Conservation (phyloP, 1,140 invertebrate species). For the Drosophila nannoptera region DNA sequence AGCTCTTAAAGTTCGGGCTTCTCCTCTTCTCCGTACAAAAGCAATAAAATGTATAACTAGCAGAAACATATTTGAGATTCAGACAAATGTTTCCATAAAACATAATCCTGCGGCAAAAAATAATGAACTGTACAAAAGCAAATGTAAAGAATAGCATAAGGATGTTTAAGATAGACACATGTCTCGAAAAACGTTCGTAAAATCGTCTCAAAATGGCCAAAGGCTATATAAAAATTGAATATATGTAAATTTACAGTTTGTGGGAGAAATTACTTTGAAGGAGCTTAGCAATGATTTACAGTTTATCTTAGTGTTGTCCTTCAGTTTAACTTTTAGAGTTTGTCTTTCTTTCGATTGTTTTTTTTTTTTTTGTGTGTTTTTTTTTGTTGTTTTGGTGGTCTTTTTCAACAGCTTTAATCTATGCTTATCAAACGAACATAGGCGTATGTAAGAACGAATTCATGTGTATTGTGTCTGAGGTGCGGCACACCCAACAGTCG, state of each 20-base stretch:
- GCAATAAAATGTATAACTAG: too few relatives aligned
- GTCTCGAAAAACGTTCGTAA: slow-evolving; percentile 13
- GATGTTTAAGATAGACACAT: too few relatives aligned
- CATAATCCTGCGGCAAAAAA: neutral
- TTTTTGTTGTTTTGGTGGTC: slow-evolving; percentile 25
- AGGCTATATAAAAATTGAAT: slow-evolving; percentile 25
- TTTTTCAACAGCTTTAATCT: slow-evolving; percentile 5
- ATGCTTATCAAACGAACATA: slow-evolving; percentile 12
- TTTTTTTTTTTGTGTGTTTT: slow-evolving; percentile 3
- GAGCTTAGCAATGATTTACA: slow-evolving; percentile 17
- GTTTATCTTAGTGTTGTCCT: too few relatives aligned
- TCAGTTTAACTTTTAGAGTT: neutral
- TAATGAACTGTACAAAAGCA: slow-evolving; percentile 18
- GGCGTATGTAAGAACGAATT: slow-evolving; percentile 11
- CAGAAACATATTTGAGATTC: slow-evolving; percentile 8
- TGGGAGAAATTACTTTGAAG: slow-evolving; percentile 13
- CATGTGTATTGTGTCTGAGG: slow-evolving; percentile 13
- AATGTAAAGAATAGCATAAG: slow-evolving; percentile 15
- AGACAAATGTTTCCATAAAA: neutral
- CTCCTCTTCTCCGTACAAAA: neutral
- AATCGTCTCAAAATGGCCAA: slow-evolving; percentile 19
- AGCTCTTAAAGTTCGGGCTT: slow-evolving; percentile 14
- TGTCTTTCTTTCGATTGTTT: slow-evolving; percentile 11
- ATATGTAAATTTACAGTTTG: slow-evolving; percentile 14
- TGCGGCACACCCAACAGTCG: slow-evolving; percentile 20